Evolutionary conservation across 2,888 invertebrate genomes (phyloP), one percentile per base, ranked within the genome.

Genomic region (Mesochorus sp.): DNA sequence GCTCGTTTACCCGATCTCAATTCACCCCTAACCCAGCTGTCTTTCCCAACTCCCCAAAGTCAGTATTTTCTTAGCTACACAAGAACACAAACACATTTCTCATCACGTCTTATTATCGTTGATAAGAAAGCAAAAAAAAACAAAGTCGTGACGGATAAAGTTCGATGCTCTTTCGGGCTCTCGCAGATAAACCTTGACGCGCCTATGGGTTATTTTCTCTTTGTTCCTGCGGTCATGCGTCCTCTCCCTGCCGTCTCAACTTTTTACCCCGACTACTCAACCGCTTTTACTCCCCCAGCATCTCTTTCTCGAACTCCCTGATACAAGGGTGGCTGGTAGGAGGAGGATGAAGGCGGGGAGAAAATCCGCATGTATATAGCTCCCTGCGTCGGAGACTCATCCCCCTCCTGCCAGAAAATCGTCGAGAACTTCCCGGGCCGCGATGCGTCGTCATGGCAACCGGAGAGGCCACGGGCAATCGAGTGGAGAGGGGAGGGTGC

Each of bases 371-470:
- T 72, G 55, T 64, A 53, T 70, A 64, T 47, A 47, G 55, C 70
- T 44, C 55, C 24, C 57, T 74, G 59, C 47, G 59, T 39, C 21
- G 66, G 70, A 61, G 64, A 64, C 37, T 74, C 53, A 37, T 44
- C 71, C 21, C 24, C 39, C 66, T 10, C 68, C 37, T 47, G 37
- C 57, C 44, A 59, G 37, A 68, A 68, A 71, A 68, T 72, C 76
- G 80, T 80, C 84, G 85, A 81, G 83, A 80, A 85, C 83, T 86
- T 88, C 85, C 87, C 87, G 87, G 87, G 87, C 85, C 84, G 85
- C 86, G 86, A 84, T 83, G 82, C 85, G 87, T 88, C 85, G 82
- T 81, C 87, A 88, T 88, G 85, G 87, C 83, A 86, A 88, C 87
- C 85, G 82, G 61, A 66, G 77, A 81, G 84, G 86, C 87, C 84